Conservation (phyloP, 2,888 invertebrate species). For the Volucella inanis region DNA sequence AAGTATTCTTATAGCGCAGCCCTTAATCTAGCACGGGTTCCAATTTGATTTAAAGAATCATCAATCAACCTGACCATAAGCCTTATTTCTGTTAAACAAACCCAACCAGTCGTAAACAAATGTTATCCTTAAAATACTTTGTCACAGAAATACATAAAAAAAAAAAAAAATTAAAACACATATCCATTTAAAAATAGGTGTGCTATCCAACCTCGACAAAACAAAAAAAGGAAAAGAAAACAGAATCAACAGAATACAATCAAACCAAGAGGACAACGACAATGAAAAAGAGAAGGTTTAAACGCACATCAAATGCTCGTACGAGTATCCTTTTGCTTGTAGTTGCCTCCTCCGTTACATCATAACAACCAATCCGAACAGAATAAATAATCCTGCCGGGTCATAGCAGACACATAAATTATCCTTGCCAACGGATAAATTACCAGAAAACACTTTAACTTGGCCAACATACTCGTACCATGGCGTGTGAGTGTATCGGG, state of each 20-base stretch:
- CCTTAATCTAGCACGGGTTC: too few relatives aligned
- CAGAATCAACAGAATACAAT: slow-evolving; percentile 10
- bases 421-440: slow-evolving; percentile 66
- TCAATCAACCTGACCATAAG: too few relatives aligned
- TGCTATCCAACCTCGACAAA: slow-evolving; percentile 11
- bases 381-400: slow-evolving; percentile 65
- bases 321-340: slow-evolving; percentile 54
- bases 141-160: slow-evolving; percentile 28
- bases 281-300: slow-evolving; percentile 25
- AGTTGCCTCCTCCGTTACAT: slow-evolving; percentile 64
- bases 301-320: slow-evolving; percentile 39
- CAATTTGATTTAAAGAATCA: too few relatives aligned
- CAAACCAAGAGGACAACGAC: slow-evolving; percentile 1
- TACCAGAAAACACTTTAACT: slow-evolving; percentile 70
- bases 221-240: background rate
- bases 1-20: too few relatives aligned
- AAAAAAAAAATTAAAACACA: slow-evolving; percentile 14
- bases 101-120: slow-evolving; percentile 51
- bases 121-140: slow-evolving; percentile 55
- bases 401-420: slow-evolving; percentile 72
- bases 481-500: background rate
- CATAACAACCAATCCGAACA: slow-evolving; percentile 65
- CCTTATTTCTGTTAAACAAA: slow-evolving; percentile 19
- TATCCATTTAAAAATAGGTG: slow-evolving; percentile 45
- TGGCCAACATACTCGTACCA: slow-evolving; percentile 9